A percentile compares a stretch with the other conserved stretches of the same genome.
phyloP scores from a whole-genome alignment of 2,113 vertebrate genomes.

The Xenus cinereus region DNA sequence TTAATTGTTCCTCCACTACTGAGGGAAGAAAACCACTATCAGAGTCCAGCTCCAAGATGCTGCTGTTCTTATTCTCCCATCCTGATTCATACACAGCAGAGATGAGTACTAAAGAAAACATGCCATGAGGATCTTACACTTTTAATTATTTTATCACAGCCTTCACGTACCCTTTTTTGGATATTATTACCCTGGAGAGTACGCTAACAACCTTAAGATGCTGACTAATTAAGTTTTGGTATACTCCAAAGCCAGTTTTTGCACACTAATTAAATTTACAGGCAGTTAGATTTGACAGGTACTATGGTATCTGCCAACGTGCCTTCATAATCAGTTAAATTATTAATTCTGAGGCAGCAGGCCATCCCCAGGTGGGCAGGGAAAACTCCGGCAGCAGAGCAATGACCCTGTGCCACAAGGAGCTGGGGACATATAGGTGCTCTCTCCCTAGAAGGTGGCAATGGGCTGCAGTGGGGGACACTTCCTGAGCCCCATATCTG shows the following conservation, averaged over 20 bases:
- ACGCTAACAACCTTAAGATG: slow-evolving; percentile 68
- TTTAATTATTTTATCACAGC: slow-evolving; percentile 66
- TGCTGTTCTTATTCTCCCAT: not conserved
- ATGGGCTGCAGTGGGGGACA: not conserved
- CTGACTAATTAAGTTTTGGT: slow-evolving; percentile 75
- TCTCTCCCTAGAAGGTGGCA: not conserved
- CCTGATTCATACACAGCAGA: not conserved
- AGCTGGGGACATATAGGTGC: not conserved
- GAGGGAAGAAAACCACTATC: not conserved
- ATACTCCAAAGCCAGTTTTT: slow-evolving; percentile 49
- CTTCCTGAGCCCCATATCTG: not conserved
- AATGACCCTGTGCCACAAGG: not conserved
- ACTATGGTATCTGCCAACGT: slow-evolving; percentile 59
- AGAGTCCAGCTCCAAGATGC: not conserved
- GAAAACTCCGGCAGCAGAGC: not conserved
- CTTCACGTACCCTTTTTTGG: slow-evolving; percentile 38
- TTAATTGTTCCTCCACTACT: not conserved
- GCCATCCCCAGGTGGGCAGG: not conserved
- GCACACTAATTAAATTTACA: slow-evolving; percentile 70
- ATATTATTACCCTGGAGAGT: slow-evolving; percentile 56
- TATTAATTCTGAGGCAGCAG: slow-evolving; percentile 55
- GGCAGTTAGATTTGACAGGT: slow-evolving; percentile 68
- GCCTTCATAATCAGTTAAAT: slow-evolving; percentile 60
- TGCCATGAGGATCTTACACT: not conserved
- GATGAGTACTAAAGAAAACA: slow-evolving; percentile 26